These are phyloP conservation scores for Bovichtus variegatus DNA, from an alignment of 2,797 vertebrate species.

Conservation along the genomic window DNA sequence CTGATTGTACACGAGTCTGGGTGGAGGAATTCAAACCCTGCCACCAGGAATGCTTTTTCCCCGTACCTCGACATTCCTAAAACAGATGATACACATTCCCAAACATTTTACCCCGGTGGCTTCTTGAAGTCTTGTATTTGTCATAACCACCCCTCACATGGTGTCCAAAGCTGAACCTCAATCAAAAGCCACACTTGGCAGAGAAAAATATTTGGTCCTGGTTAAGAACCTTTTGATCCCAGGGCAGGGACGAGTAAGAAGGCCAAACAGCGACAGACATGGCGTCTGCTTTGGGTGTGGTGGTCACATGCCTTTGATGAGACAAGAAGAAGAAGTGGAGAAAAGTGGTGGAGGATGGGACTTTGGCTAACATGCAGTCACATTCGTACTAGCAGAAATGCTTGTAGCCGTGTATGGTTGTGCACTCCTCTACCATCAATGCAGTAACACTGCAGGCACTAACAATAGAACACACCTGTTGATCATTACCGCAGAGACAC, in stretches of 20 bases:
- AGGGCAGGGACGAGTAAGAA: conserved; percentile 43
- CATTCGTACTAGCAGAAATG: conserved; percentile 44
- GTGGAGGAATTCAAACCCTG: conserved; percentile 65
- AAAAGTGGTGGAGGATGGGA: conserved; percentile 38
- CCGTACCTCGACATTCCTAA: conserved; percentile 60
- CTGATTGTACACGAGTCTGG: conserved; percentile 45
- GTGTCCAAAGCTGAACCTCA: conserved; percentile 49
- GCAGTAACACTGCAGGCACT: conserved; percentile 50
- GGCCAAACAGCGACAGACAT: conserved; percentile 40
- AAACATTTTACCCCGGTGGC: conserved; percentile 42
- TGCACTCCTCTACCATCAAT: conserved; percentile 44
- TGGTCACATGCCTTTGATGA: conserved; percentile 52
- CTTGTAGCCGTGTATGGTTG: conserved; percentile 67
- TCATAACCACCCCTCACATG: conserved; percentile 45
- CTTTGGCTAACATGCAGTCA: conserved; percentile 29
- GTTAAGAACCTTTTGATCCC: conserved; percentile 55
- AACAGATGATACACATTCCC: conserved; percentile 66
- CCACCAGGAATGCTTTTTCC: conserved; percentile 62
- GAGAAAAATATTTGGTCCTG: conserved; percentile 26
- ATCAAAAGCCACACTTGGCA: conserved; percentile 47
- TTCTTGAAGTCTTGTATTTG: conserved; percentile 49
- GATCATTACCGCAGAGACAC: conserved; percentile 76
- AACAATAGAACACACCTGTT: conserved; percentile 85
- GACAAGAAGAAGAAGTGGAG: conserved; percentile 21
- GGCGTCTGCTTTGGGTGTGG: conserved; percentile 33